These are phyloP conservation scores for Struthidea cinerea DNA, from an alignment of 2,113 vertebrate genomes.

Conservation along the genomic window DNA sequence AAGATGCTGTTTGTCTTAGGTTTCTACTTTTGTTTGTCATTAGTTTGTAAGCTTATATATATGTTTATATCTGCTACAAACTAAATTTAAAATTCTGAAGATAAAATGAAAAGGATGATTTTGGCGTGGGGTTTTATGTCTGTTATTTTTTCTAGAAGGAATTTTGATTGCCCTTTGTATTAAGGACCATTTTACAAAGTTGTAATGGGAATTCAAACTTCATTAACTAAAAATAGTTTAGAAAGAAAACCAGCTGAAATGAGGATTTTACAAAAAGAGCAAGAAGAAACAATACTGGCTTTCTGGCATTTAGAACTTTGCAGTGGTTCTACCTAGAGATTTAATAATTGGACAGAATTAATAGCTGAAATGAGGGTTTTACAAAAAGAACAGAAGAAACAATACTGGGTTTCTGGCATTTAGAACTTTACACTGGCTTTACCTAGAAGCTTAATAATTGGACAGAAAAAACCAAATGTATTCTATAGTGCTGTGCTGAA, in stretches of 20 bases:
- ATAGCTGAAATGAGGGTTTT: neutral
- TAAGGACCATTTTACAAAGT: neutral
- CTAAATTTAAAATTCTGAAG: neutral
- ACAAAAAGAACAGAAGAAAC: neutral
- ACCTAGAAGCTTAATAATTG: slow-evolving; percentile 1
- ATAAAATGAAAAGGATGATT: neutral
- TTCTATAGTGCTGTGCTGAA: neutral
- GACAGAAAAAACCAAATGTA: neutral
- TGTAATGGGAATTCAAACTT: neutral
- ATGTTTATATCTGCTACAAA: neutral
- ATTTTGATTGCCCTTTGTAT: neutral
- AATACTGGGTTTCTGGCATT: neutral
- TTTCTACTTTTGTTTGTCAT: neutral
- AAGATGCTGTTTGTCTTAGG: neutral
- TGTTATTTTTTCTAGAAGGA: neutral
- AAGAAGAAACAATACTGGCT: neutral
- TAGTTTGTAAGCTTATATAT: neutral
- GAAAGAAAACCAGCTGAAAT: neutral
- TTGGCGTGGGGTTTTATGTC: neutral
- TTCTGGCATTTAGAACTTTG: neutral
- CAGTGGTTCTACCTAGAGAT: neutral
- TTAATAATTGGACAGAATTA: slow-evolving; percentile 2
- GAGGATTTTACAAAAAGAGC: neutral
- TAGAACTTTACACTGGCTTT: neutral
- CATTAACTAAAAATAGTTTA: neutral